These are phyloP conservation scores for Drosophila teissieri DNA, from an alignment of 1,140 invertebrate species.

Conservation along the genomic window DNA sequence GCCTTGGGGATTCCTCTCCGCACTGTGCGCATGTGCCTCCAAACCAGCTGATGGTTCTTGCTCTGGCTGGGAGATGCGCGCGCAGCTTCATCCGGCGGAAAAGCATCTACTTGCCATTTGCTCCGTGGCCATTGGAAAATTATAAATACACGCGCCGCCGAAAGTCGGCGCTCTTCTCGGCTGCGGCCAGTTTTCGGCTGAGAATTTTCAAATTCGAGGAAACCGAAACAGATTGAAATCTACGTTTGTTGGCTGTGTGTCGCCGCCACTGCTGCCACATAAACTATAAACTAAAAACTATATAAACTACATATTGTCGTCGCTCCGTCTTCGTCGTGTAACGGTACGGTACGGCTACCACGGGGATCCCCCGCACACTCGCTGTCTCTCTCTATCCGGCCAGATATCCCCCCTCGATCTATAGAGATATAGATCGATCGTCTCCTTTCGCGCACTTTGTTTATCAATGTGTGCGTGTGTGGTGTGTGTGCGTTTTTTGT, in stretches of 20 bases:
- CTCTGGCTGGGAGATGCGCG: slow-evolving; percentile 48
- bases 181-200: slow-evolving; percentile 39
- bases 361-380: slow-evolving; percentile 28
- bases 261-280: slow-evolving; percentile 46
- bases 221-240: slow-evolving; percentile 83
- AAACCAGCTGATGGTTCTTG: slow-evolving; percentile 37
- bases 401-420: not conserved
- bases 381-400: slow-evolving; percentile 5
- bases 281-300: slow-evolving; percentile 12
- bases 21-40: slow-evolving; percentile 32
- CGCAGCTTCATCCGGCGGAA: slow-evolving; percentile 49
- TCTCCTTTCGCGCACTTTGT: slow-evolving; percentile 68
- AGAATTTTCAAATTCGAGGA: slow-evolving; percentile 68
- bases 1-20: slow-evolving; percentile 31
- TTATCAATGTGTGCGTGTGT: slow-evolving; percentile 50
- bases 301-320: slow-evolving; percentile 34
- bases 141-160: slow-evolving; percentile 70
- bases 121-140: slow-evolving; percentile 68
- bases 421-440: slow-evolving; percentile 11
- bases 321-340: slow-evolving; percentile 56
- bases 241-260: slow-evolving; percentile 83
- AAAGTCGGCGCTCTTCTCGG: slow-evolving; percentile 52
- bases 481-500: slow-evolving; percentile 37
- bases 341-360: slow-evolving; percentile 60
- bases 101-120: slow-evolving; percentile 46